These are phyloP conservation scores for Anoplophora glabripennis DNA, from an alignment of 1,140 invertebrate species.

Conservation along the genomic window DNA sequence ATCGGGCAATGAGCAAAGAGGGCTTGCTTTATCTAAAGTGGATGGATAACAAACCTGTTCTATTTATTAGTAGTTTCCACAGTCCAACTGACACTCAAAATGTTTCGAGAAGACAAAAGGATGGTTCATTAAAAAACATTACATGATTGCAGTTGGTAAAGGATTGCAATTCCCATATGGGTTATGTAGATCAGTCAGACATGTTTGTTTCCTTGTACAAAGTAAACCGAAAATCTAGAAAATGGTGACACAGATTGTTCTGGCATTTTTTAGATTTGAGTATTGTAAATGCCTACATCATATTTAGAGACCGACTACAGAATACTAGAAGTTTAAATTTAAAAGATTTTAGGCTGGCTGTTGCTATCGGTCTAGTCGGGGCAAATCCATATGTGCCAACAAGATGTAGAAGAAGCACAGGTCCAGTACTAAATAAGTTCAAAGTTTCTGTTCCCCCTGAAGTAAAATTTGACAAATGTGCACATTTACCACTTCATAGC, in stretches of 20 bases:
- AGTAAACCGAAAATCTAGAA: no score
- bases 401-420: background rate
- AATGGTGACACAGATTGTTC: background rate
- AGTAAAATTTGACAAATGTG: background rate
- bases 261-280: background rate
- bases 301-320: background rate
- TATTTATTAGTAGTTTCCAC: slow-evolving; percentile 9
- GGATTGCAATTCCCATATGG: slow-evolving; percentile 48
- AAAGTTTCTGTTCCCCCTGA: background rate
- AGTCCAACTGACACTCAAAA: slow-evolving; percentile 7
- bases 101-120: slow-evolving; percentile 12
- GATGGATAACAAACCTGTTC: slow-evolving; percentile 10
- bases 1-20: slow-evolving; percentile 35
- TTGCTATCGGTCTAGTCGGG: background rate
- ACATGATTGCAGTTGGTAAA: slow-evolving; percentile 30
- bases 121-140: slow-evolving; percentile 11
- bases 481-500: background rate
- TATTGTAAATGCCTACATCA: background rate
- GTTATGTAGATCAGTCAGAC: slow-evolving; percentile 46
- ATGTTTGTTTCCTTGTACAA: slow-evolving; percentile 15
- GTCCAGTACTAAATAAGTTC: background rate
- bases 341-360: background rate
- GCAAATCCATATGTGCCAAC: background rate
- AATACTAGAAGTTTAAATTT: background rate
- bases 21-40: slow-evolving; percentile 7